phyloP scores from a whole-genome alignment of 92 coral and sea anemone genomes.

The Anthopleura xanthogrammica region DNA sequence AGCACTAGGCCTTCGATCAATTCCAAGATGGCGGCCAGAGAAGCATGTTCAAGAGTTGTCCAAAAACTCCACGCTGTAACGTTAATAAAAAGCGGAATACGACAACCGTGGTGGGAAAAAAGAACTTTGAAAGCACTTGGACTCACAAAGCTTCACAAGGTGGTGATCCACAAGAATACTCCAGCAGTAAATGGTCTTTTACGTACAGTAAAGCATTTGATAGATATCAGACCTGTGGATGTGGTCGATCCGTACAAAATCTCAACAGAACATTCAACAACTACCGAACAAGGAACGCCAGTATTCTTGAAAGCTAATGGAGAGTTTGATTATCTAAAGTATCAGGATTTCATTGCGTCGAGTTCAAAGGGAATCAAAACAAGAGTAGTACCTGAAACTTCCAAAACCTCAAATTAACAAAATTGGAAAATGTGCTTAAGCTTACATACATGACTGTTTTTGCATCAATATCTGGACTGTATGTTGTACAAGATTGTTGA shows the following conservation, averaged over 20 bases:
- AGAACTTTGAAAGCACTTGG: constrained; percentile 87
- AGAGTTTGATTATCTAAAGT: constrained; percentile 65
- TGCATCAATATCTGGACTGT: not conserved
- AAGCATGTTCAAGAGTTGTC: constrained; percentile 36
- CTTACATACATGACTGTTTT: not conserved
- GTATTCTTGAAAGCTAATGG: constrained; percentile 80
- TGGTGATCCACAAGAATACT: constrained; percentile 88
- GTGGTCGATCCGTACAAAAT: constrained; percentile 33
- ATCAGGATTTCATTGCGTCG: constrained; percentile 47
- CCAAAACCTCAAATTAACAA: constrained; percentile 8
- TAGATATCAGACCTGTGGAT: constrained; percentile 72
- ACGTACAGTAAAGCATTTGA: constrained; percentile 78
- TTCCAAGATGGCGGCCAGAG: constrained; percentile 76
- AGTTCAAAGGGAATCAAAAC: constrained; percentile 34
- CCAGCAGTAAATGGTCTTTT: constrained; percentile 88
- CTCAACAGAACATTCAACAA: not conserved
- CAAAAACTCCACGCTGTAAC: constrained; percentile 91
- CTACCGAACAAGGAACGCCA: constrained; percentile 11
- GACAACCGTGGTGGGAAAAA: constrained; percentile 98
- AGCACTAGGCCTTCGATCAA: not conserved
- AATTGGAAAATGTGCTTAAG: not conserved
- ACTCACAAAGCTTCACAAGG: constrained; percentile 79
- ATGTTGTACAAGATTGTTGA: not conserved
- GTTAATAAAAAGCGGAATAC: constrained; percentile 78
- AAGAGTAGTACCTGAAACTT: no score